Evolutionary conservation across 37 sponge, comb jelly and placozoan genomes (phyloP).

Genomic region (Agelas oroides): DNA sequence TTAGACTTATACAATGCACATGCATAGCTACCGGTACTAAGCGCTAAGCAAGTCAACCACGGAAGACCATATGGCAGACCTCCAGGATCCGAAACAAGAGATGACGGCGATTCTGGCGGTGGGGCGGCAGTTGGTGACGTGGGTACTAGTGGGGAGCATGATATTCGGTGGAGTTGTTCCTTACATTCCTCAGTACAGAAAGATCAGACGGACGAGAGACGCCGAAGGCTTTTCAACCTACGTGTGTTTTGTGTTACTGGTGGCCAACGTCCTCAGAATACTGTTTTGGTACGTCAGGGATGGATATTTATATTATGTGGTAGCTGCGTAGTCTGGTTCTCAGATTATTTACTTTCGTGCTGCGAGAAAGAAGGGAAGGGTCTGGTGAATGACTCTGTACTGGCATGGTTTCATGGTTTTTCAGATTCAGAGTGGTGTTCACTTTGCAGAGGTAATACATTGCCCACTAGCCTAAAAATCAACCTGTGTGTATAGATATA

Average conservation of each 20-base stretch:
- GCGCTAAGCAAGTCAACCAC: too few relatives aligned
- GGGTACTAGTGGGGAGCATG: slow-evolving; percentile 62
- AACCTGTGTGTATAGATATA: too few relatives aligned
- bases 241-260: slow-evolving; percentile 90
- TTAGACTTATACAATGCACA: too few relatives aligned
- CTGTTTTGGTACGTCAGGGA: slow-evolving; percentile 89
- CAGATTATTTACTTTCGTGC: not conserved
- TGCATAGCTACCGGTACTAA: too few relatives aligned
- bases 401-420: too few relatives aligned
- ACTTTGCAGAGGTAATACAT: too few relatives aligned
- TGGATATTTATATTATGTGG: not conserved
- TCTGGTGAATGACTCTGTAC: too few relatives aligned
- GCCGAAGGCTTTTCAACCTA: slow-evolving; percentile 94
- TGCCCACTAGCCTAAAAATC: too few relatives aligned
- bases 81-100: too few relatives aligned
- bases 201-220: slow-evolving; percentile 63
- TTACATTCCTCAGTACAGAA: slow-evolving; percentile 91
- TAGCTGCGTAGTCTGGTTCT: too few relatives aligned
- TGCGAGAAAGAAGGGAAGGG: not conserved
- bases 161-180: slow-evolving; percentile 94
- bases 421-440: too few relatives aligned
- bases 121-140: slow-evolving; percentile 26
- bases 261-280: slow-evolving; percentile 92
- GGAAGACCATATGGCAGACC: too few relatives aligned
- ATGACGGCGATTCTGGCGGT: not conserved